Conservation (phyloP, 2,113 vertebrate species). For the Trochalopteron elliotii region DNA sequence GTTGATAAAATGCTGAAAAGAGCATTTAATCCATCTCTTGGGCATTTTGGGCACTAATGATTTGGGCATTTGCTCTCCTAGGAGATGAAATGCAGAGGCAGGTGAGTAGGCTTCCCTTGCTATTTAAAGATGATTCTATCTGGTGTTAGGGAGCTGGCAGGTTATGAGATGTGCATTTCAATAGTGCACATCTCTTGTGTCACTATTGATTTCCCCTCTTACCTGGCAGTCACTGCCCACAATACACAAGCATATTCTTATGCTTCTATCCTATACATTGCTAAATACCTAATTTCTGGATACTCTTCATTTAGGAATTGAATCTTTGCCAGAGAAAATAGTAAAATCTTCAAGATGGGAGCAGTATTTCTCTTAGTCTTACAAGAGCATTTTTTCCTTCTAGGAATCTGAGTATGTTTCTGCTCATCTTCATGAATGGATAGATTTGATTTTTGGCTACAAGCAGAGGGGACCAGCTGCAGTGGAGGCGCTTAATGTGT, state of each 20-base stretch:
- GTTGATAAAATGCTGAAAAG: neutral
- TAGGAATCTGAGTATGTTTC: slow-evolving; percentile 96
- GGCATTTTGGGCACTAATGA: neutral
- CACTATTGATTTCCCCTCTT: neutral
- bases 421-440: slow-evolving; percentile 96
- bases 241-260: neutral
- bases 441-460: slow-evolving; percentile 97
- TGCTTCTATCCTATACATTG: neutral
- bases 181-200: neutral
- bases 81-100: neutral
- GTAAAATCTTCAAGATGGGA: neutral
- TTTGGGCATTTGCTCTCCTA: neutral
- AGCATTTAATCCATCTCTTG: neutral
- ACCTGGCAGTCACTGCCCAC: neutral
- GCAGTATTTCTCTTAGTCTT: neutral
- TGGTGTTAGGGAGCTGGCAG: neutral
- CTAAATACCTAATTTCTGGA: neutral
- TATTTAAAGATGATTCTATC: neutral
- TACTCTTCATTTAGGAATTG: neutral
- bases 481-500: slow-evolving; percentile 93
- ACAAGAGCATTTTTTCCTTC: neutral
- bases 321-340: neutral
- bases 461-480: slow-evolving; percentile 93
- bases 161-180: neutral
- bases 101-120: neutral